Evolutionary conservation across 2,888 invertebrate species (phyloP).

Genomic region (Netelia virgata): DNA sequence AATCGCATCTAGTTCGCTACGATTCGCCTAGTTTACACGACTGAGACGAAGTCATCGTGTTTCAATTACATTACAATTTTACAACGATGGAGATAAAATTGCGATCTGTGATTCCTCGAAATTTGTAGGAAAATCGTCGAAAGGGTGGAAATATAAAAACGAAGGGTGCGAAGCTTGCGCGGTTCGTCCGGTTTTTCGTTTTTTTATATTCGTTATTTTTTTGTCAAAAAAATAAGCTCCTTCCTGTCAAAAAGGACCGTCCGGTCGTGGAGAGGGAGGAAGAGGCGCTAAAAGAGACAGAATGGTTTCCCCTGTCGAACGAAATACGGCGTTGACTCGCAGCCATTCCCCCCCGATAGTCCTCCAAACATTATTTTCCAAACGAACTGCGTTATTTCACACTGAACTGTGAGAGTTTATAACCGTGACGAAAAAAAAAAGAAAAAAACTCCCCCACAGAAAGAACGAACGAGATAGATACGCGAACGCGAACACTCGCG

Average conservation of each 20-base stretch:
- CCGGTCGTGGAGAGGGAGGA: not conserved
- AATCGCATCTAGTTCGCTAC: too few relatives aligned
- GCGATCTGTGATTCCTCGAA: not conserved
- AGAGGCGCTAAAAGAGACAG: not conserved
- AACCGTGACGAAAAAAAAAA: conserved; percentile 30
- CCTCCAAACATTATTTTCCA: conserved; percentile 53
- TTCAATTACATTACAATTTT: too few relatives aligned
- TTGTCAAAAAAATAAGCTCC: conserved; percentile 23
- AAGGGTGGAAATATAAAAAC: conserved; percentile 19
- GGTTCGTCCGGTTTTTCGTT: not conserved
- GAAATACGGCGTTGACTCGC: conserved; percentile 3
- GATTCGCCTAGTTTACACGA: too few relatives aligned
- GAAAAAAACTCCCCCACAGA: conserved; percentile 10
- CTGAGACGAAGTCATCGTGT: too few relatives aligned
- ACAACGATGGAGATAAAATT: too few relatives aligned
- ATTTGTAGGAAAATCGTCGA: not conserved
- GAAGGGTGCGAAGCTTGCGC: not conserved
- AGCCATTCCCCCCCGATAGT: conserved; percentile 17
- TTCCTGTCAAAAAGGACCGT: conserved; percentile 1
- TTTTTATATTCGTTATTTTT: conserved; percentile 7
- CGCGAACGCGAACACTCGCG: conserved; percentile 22
- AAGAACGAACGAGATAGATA: conserved; percentile 10
- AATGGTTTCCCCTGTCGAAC: not conserved
- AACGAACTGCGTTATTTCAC: conserved; percentile 39
- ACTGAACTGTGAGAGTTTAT: conserved; percentile 47